Evolutionary conservation across 1,140 invertebrate species (phyloP).

Genomic region (Telenomus remus): DNA sequence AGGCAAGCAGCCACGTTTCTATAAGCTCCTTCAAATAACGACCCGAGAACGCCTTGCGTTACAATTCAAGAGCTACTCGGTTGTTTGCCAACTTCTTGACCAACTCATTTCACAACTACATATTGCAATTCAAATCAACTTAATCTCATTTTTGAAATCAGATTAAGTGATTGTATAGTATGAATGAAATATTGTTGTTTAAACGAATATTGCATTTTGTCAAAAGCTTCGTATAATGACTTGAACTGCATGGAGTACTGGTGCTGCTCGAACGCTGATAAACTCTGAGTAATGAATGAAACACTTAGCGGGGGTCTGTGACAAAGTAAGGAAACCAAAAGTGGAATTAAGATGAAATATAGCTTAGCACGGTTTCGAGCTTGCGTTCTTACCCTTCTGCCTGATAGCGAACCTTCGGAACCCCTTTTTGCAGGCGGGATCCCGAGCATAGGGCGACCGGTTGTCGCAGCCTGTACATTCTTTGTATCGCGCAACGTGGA

Average conservation of each 20-base stretch:
- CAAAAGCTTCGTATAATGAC: no score
- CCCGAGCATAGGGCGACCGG: conserved; percentile 62
- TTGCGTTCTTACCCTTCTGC: conserved; percentile 41
- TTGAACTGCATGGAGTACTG: no score
- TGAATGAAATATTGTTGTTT: no score
- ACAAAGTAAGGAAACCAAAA: conserved; percentile 40
- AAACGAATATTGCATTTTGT: no score
- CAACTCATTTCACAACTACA: no score
- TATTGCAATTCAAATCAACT: no score
- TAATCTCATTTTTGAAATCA: no score
- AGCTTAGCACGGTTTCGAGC: conserved; percentile 36
- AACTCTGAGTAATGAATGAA: conserved; percentile 8
- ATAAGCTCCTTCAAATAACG: conserved; percentile 16
- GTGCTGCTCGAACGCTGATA: background rate
- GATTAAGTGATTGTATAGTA: no score
- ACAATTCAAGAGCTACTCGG: conserved; percentile 10
- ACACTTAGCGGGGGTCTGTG: background rate
- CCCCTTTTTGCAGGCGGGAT: conserved; percentile 70
- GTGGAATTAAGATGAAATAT: conserved; percentile 58
- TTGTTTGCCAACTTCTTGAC: no score
- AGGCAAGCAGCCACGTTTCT: conserved; percentile 10
- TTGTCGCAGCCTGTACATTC: conserved; percentile 64
- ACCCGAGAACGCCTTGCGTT: conserved; percentile 14
- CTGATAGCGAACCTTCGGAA: conserved; percentile 56
- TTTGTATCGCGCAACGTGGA: conserved; percentile 65